These are phyloP conservation scores for Chrysolina haemoptera DNA, from an alignment of 2,888 invertebrate species.

Conservation along the genomic window DNA sequence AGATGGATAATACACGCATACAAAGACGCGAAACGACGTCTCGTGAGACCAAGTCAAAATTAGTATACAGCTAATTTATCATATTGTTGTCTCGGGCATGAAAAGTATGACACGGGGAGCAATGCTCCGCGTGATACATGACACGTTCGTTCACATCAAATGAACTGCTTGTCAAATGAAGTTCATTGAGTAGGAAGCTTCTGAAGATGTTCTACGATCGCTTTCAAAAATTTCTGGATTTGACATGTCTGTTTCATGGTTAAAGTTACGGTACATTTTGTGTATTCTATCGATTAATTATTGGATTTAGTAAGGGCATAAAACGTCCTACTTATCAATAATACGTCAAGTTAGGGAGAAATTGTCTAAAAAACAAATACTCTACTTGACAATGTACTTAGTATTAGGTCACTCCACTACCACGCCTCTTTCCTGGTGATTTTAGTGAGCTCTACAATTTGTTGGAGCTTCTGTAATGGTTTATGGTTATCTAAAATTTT, in stretches of 20 bases:
- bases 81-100: constrained; percentile 30
- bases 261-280: background rate
- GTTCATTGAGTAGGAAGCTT: background rate
- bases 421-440: too few species aligned
- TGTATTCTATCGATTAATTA: too few species aligned
- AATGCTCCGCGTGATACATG: constrained; percentile 6
- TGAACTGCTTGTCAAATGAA: background rate
- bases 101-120: constrained; percentile 14
- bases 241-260: background rate
- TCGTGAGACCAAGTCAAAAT: constrained; percentile 25
- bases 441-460: too few species aligned
- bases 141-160: constrained; percentile 12
- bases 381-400: too few species aligned
- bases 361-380: too few species aligned
- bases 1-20: constrained; percentile 43
- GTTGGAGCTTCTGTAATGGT: too few species aligned
- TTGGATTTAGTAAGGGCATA: too few species aligned
- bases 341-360: too few species aligned
- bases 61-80: constrained; percentile 30
- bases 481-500: too few species aligned
- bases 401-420: too few species aligned
- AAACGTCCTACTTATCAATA: too few species aligned
- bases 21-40: constrained; percentile 33
- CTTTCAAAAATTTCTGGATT: background rate
- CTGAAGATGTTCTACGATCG: background rate